Evolutionary conservation across 2,797 vertebrate genomes (phyloP), one percentile per base, ranked within the genome.

Genomic region (Thripadectes ignobilis): DNA sequence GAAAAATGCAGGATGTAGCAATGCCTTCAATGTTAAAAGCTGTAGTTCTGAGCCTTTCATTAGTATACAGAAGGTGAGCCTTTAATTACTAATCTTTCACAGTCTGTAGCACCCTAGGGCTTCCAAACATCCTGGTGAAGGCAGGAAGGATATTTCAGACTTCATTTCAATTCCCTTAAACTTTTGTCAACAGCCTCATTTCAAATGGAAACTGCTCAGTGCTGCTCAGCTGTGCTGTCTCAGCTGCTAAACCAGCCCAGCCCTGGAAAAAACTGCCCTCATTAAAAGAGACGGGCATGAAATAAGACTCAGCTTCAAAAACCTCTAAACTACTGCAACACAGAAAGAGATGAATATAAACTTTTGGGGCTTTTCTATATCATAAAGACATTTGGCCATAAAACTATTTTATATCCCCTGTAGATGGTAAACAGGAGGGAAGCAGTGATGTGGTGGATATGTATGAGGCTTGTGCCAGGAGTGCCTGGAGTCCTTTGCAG

Each of bases 41-140:
- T 88, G 46, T 26, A 89, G 49, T 95, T 95, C 84, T 92, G 86
- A 94, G 86, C 81, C 83, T 95, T 95, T 97, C 90, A 96, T 97
- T 96, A 95, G 81, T 85, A 94, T 80, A 92, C 94, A 95, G 95
- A 97, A 95, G 90, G 93, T 93, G 92, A 97, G 75, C 73, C 58
- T 94, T 95, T 95, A 96, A 97, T 97, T 97, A 92, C 95, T 89
- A 87, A 92, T 95, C 90, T 94, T 95, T 93, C 93, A 92, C 86
- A 96, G 95, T 87, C 88, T 95, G 90, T 30, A 93, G 93, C 86
- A 96, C 95, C 95, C 93, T 87, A 94, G 92, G 96, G 96, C 84
- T 97, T 96, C 88, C 86, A 94, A 89, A 93, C 89, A 95, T 96
- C 94, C 95, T 95, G 95, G 94, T 65, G 55, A 95, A 96, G 78